A percentile compares a stretch with the other conserved stretches of the same genome.
Conservation (phyloP, 2,797 vertebrate genomes). For the Taenioides sp. region DNA sequence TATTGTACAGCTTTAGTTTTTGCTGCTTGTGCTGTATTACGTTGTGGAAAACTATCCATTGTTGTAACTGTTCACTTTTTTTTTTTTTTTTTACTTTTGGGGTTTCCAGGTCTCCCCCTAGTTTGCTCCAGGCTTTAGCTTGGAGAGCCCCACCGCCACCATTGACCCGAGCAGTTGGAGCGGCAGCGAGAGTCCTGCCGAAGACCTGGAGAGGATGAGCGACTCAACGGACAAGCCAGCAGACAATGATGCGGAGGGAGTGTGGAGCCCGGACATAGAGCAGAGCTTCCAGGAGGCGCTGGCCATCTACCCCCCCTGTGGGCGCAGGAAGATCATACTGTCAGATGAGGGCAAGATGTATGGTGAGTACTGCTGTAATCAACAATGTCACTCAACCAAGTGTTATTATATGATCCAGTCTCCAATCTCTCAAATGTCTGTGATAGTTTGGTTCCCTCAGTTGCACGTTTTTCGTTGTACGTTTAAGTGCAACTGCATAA, state of each 20-base stretch:
- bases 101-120: slow-evolving; percentile 88
- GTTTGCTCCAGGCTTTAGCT: slow-evolving; percentile 94
- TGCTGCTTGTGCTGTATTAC: background rate
- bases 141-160: slow-evolving; percentile 88
- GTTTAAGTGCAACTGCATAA: slow-evolving; percentile 79
- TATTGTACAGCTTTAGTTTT: background rate
- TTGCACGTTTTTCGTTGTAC: slow-evolving; percentile 68
- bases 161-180: slow-evolving; percentile 99
- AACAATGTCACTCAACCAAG: slow-evolving; percentile 6
- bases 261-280: slow-evolving; percentile 99
- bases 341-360: slow-evolving; percentile 99
- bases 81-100: slow-evolving; percentile 48
- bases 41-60: slow-evolving; percentile 16
- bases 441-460: slow-evolving; percentile 59
- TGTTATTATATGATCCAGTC: slow-evolving; percentile 30
- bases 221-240: slow-evolving; percentile 97
- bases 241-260: slow-evolving; percentile 97
- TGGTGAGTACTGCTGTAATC: slow-evolving; percentile 83
- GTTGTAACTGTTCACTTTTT: slow-evolving; percentile 34
- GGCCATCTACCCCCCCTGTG: slow-evolving; percentile 98
- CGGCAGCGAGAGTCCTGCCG: slow-evolving; percentile 99
- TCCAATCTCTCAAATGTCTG: slow-evolving; percentile 35
- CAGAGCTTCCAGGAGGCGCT: slow-evolving; percentile 99
- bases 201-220: slow-evolving; percentile 98
- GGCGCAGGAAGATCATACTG: slow-evolving; percentile 98